Evolutionary conservation across 2,888 invertebrate species (phyloP).

Genomic region (Drosophila kuntzei): DNA sequence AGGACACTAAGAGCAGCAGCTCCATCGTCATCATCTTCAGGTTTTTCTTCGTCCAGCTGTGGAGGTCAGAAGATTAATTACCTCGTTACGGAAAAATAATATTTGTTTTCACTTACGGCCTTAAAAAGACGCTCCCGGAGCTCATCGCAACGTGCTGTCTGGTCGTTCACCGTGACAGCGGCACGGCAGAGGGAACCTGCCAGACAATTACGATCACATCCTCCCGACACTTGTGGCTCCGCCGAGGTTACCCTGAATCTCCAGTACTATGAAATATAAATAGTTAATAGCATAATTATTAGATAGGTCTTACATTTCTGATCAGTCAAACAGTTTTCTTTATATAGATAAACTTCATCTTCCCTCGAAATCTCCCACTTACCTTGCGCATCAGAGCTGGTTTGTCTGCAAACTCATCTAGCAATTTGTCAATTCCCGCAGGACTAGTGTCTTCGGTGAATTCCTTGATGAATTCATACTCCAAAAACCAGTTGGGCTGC

Average conservation of each 20-base stretch:
- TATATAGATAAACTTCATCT: too few relatives aligned
- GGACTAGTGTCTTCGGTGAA: conserved; percentile 89
- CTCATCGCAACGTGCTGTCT: conserved; percentile 71
- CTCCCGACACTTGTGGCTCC: conserved; percentile 70
- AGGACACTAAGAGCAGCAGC: conserved; percentile 55
- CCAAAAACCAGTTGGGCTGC: conserved; percentile 90
- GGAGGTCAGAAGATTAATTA: not conserved
- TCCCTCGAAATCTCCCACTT: not conserved
- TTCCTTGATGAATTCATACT: conserved; percentile 90
- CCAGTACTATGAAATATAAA: conserved; percentile 63
- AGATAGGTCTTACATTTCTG: too few relatives aligned
- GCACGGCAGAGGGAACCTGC: conserved; percentile 72
- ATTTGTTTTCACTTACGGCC: conserved; percentile 63
- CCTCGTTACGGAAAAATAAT: not conserved
- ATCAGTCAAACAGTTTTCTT: too few relatives aligned
- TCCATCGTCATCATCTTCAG: conserved; percentile 39
- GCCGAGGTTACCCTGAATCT: conserved; percentile 72
- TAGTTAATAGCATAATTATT: not conserved
- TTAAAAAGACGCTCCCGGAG: conserved; percentile 57
- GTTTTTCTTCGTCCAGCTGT: conserved; percentile 67
- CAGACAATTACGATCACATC: conserved; percentile 77
- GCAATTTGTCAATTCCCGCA: conserved; percentile 87
- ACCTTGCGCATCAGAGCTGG: conserved; percentile 77
- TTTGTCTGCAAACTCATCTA: conserved; percentile 86
- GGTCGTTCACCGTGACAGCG: conserved; percentile 73